Evolutionary conservation across 2,888 invertebrate species (phyloP).

Genomic region (Eilema griseolum): DNA sequence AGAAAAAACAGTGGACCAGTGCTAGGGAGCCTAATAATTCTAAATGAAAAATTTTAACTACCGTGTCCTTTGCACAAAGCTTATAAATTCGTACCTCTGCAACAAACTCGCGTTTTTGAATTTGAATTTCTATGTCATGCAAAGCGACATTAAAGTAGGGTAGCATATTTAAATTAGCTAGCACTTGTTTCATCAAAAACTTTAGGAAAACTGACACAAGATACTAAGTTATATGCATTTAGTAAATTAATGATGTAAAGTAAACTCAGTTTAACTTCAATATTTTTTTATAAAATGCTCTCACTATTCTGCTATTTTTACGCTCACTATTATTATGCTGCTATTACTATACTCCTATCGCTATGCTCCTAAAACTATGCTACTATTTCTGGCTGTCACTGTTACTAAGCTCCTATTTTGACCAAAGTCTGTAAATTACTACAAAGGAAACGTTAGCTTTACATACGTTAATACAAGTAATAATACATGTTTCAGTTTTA

Average conservation of each 20-base stretch:
- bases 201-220: neutral
- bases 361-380: no score
- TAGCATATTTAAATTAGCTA: constrained; percentile 29
- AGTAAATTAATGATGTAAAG: neutral
- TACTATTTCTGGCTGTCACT: no score
- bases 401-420: no score
- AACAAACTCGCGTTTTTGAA: constrained; percentile 18
- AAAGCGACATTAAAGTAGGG: constrained; percentile 34
- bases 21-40: neutral
- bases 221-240: neutral
- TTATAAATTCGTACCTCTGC: constrained; percentile 23
- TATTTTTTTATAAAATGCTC: no score
- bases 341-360: no score
- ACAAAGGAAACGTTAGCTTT: no score
- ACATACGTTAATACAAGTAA: no score
- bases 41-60: neutral
- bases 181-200: constrained; percentile 39
- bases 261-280: neutral
- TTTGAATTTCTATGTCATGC: constrained; percentile 40
- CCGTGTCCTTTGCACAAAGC: constrained; percentile 11
- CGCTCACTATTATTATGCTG: no score
- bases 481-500: no score
- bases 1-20: neutral
- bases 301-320: no score
- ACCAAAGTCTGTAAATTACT: no score